Base-by-base conservation (phyloP, 2,888 invertebrate genomes). In the Sturmia bella region DNA sequence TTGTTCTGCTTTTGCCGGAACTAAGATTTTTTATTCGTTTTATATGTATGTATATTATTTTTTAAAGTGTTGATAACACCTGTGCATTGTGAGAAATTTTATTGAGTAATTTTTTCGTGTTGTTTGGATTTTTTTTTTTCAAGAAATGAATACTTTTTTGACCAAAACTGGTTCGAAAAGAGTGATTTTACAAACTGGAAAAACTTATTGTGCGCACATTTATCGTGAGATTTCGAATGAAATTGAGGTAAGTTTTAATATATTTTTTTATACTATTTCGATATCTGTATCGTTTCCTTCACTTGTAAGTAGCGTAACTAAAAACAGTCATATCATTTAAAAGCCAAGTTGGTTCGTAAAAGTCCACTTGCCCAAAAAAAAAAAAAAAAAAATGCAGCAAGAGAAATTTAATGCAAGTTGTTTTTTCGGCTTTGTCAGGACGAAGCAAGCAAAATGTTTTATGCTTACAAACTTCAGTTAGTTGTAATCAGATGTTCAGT, bases 111-210 rank as follows among this genome's bases (percentile, higher is more conserved):
- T 64, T 69, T 69, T 61, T 61, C 56, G 4, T 57, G 56, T 66
- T 52, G 21, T 57, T 41, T 77, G 80, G 74, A 74, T 59, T 80
- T 84, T 69, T n/a, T 69, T n/a, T 61, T 70, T 78, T 77, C 12
- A 79, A 73, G 78, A 59, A 73, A 89, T 89, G 89, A 85, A 84
- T 83, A 85, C 85, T 81, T 77, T 86, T 15, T 84, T 85, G 72
- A 76, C 85, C 74, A 86, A 85, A 59, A 83, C 84, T 72, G 86
- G 84, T 68, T 84, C 84, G 15, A 81, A 85, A 68, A 84, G 84
- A 56, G 56, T 86, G 63, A 82, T 86, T 32, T 82, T 86, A 11
- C 84, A 85, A 39, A 72, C 82, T 17, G 54, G 70, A 66, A 81
- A 84, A 83, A 41, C 41, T 37, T 64, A 84, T 54, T 79, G 73